Conservation (phyloP, 1,140 invertebrate species). For the Littorina saxatilis region DNA sequence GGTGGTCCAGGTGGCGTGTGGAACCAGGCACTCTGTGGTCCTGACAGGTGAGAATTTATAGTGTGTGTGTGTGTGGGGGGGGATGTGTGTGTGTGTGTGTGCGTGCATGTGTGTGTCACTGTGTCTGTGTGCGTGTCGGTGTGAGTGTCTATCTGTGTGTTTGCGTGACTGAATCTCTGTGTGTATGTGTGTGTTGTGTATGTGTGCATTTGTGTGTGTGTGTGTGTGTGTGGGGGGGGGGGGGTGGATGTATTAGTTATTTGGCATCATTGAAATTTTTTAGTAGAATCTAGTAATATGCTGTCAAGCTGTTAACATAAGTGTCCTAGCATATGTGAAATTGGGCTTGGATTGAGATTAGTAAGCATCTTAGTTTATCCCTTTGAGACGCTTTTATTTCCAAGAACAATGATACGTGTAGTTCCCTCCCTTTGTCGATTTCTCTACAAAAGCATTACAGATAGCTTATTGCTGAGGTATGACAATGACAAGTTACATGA, state of each 20-base stretch:
- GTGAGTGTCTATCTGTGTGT: background rate
- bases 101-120: background rate
- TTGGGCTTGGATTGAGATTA: background rate
- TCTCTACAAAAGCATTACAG: no score
- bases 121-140: background rate
- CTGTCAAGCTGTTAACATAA: no score
- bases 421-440: no score
- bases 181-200: background rate
- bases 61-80: background rate
- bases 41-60: slow-evolving; percentile 53
- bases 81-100: background rate
- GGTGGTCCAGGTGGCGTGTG: slow-evolving; percentile 61
- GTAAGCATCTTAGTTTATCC: background rate
- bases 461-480: no score
- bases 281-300: no score
- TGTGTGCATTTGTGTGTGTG: background rate
- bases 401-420: no score
- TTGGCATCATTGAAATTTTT: no score
- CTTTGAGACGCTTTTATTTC: no score
- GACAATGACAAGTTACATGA: no score
- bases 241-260: background rate
- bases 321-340: background rate
- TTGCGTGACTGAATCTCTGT: background rate
- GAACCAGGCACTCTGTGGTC: slow-evolving; percentile 68
- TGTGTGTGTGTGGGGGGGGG: no score